A percentile compares a stretch with the other conserved stretches of the same genome.
Evolutionary conservation across 2,113 vertebrate genomes (phyloP).

Genomic region (Odontophorus gujanensis): DNA sequence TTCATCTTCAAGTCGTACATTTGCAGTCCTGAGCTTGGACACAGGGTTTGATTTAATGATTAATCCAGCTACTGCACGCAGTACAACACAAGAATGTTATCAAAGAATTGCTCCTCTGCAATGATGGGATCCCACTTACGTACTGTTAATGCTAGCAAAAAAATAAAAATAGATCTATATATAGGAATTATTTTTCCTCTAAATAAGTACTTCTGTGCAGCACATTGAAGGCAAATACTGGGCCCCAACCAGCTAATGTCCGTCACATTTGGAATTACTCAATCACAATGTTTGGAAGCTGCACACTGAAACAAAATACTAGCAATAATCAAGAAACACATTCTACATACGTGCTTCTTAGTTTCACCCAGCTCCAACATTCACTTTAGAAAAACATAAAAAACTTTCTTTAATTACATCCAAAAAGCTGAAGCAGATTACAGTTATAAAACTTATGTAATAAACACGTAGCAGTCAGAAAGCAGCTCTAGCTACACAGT

Average conservation of each 20-base stretch:
- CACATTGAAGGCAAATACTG: not conserved
- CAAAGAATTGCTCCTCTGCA: not conserved
- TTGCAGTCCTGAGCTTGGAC: not conserved
- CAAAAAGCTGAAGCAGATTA: not conserved
- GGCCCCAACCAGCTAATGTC: not conserved
- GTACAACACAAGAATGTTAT: not conserved
- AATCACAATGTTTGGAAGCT: not conserved
- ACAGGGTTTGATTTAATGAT: not conserved
- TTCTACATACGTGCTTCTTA: not conserved
- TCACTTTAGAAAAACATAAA: not conserved
- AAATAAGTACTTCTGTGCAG: not conserved
- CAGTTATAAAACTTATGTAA: not conserved
- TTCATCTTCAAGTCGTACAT: not conserved
- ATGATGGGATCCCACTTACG: fast-evolving
- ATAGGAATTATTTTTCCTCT: not conserved
- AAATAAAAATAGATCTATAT: not conserved
- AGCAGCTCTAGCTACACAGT: not conserved
- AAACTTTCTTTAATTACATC: not conserved
- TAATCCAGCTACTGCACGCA: not conserved
- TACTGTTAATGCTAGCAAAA: not conserved
- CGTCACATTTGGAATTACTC: not conserved
- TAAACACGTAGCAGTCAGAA: not conserved
- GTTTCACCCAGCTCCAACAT: not conserved
- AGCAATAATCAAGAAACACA: not conserved
- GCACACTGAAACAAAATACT: not conserved